Conservation (phyloP, 1,140 invertebrate genomes). For the Drosophila erecta region DNA sequence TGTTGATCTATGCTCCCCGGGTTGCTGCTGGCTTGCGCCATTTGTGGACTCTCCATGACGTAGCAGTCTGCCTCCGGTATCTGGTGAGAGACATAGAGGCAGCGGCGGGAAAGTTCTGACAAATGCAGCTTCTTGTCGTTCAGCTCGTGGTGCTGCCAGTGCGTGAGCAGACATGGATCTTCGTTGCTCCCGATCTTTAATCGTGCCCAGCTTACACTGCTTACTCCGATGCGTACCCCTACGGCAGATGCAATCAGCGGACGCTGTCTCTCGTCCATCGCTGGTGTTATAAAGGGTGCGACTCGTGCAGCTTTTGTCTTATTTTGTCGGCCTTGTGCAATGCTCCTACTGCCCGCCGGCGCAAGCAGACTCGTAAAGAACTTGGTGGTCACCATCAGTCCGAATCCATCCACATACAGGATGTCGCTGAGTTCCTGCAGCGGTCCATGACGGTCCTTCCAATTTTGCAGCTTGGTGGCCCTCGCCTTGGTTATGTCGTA, state of each 20-base stretch:
- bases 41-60: constrained; percentile 76
- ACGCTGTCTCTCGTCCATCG: constrained; percentile 51
- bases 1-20: constrained; percentile 78
- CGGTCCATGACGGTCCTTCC: constrained; percentile 65
- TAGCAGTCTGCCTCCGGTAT: constrained; percentile 79
- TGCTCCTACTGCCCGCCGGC: not conserved
- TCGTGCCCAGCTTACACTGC: constrained; percentile 75
- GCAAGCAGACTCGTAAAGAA: constrained; percentile 70
- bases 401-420: constrained; percentile 72
- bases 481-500: constrained; percentile 75
- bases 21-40: constrained; percentile 69
- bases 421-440: constrained; percentile 58
- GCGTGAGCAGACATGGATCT: constrained; percentile 47
- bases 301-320: constrained; percentile 29
- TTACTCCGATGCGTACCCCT: constrained; percentile 72
- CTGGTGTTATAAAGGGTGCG: constrained; percentile 65
- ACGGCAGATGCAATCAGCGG: constrained; percentile 51
- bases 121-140: constrained; percentile 80
- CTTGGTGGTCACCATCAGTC: constrained; percentile 65
- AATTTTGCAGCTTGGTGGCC: constrained; percentile 56
- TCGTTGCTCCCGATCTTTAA: constrained; percentile 39
- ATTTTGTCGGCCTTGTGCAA: not conserved
- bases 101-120: constrained; percentile 63
- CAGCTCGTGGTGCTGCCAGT: constrained; percentile 79
- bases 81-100: constrained; percentile 66